phyloP scores from a whole-genome alignment of 2,888 invertebrate species.

The Cecidostiba fungosa region DNA sequence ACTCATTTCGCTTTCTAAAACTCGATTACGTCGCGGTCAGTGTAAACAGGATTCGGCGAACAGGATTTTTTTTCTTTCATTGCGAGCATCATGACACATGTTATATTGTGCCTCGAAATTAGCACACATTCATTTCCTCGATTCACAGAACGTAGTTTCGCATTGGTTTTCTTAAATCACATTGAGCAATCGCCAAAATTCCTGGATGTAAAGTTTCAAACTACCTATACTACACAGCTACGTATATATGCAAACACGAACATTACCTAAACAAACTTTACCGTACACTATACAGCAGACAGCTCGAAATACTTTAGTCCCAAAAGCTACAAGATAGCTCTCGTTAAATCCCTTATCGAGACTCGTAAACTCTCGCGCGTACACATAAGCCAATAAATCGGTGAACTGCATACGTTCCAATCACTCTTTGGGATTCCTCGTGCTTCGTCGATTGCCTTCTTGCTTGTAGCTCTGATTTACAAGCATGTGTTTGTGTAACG shows the following conservation, averaged over 20 bases:
- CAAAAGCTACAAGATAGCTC: not conserved
- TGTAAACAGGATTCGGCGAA: conserved; percentile 48
- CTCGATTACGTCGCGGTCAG: conserved; percentile 48
- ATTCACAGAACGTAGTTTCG: not conserved
- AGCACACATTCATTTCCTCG: not conserved
- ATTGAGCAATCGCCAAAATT: not conserved
- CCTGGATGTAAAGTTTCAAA: not conserved
- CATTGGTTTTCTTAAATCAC: not conserved
- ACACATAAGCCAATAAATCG: not conserved
- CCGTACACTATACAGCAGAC: not conserved
- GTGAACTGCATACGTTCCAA: not conserved
- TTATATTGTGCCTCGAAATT: conserved; percentile 12
- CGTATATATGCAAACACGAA: not conserved
- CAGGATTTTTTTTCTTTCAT: conserved; percentile 7
- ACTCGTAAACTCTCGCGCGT: not conserved
- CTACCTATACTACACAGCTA: not conserved
- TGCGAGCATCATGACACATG: conserved; percentile 8
- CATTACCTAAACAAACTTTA: not conserved
- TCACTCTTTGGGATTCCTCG: conserved; percentile 3
- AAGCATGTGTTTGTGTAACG: not conserved
- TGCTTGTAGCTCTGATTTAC: not conserved
- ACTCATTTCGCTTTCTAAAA: conserved; percentile 61
- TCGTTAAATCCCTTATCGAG: not conserved
- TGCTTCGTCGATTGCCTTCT: not conserved
- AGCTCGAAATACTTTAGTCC: not conserved